Evolutionary conservation across 2,113 vertebrate genomes (phyloP), one percentile per base, ranked within the genome.

Genomic region (Thalassarche chlororhynchos): DNA sequence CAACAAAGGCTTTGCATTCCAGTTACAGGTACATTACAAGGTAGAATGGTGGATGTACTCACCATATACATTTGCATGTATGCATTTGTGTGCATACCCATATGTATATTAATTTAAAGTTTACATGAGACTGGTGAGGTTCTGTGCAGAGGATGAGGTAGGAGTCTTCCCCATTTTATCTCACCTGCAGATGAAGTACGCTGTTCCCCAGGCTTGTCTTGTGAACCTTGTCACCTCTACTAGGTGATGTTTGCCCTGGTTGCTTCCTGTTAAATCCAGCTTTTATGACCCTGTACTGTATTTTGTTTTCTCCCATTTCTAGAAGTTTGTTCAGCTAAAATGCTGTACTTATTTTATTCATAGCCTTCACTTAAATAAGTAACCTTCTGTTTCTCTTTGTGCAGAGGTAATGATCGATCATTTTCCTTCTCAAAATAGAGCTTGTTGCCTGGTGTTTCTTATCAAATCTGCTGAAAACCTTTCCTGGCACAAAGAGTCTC

Each of bases 391-490:
- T 97, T 95, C 72, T 78, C 29, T 83, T 87, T 92, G 51, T 71
- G 66, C 64, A 89, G 60, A 57, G 15, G 75, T 87, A 97, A 84
- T 81, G 80, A 93, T 92, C 0, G 1, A 81, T 96, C 66, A 89
- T 87, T 97, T 96, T 96, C 66, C 52, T 87, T 89, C 89, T 92
- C 64, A 87, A 91, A 97, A 90, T 46, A 93, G 57, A 83, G 71
- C 52, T 68, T 84, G 24, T 79, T 91, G 40, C 79, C 71, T 87
- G n/a, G 31, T 58, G 68, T 87, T 95, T 91, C 80, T 90, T 94
- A 89, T 70, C 47, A 93, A 87, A 87, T 51, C 64, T 57, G 26
- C 36, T 81, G 70, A 91, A 97, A 88, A 76, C 25, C 19, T 69
- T 92, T 96, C 55, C 36, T 36, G 89, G 51, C 51, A 89, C 49